Percentiles rank a stretch among this genome's conserved stretches.
These are phyloP conservation scores for Ariopsis seemanni DNA, from an alignment of 2,113 vertebrate genomes.

Conservation along the genomic window DNA sequence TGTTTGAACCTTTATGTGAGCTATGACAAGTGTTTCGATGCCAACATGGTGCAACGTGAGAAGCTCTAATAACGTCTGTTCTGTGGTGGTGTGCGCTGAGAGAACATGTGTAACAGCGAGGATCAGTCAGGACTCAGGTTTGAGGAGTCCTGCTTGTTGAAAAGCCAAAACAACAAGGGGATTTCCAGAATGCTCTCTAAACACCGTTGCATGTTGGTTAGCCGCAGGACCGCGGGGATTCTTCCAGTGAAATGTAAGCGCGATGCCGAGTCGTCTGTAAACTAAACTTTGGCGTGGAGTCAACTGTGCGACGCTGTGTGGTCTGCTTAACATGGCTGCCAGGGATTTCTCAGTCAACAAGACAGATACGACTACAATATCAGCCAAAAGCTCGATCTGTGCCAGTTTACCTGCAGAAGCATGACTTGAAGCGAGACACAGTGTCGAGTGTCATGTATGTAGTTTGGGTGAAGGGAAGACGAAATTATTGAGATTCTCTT, in stretches of 20 bases:
- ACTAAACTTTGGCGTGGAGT: constrained; percentile 28
- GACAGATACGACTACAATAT: constrained; percentile 47
- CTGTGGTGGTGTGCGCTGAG: background rate
- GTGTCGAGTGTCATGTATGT: background rate
- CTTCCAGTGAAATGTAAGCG: constrained; percentile 29
- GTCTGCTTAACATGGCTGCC: constrained; percentile 58
- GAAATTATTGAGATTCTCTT: background rate
- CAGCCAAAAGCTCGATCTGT: constrained; percentile 44
- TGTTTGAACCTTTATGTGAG: constrained; percentile 38
- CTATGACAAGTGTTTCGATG: constrained; percentile 29
- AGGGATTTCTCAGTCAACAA: constrained; percentile 46
- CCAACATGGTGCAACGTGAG: constrained; percentile 34
- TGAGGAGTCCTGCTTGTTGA: background rate
- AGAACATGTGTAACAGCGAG: constrained; percentile 5
- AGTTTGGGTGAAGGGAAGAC: background rate
- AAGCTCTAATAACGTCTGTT: constrained; percentile 42
- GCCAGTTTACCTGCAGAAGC: constrained; percentile 30
- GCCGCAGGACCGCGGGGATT: constrained; percentile 26
- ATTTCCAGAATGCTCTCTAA: constrained; percentile 24
- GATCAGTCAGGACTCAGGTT: background rate
- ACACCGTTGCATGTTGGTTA: constrained; percentile 14
- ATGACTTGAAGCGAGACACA: background rate
- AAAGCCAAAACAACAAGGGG: background rate
- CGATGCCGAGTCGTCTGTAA: background rate
- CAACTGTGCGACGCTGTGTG: constrained; percentile 43